These are phyloP conservation scores for Ahaetulla prasina DNA, from an alignment of 2,113 vertebrate species.

Conservation along the genomic window DNA sequence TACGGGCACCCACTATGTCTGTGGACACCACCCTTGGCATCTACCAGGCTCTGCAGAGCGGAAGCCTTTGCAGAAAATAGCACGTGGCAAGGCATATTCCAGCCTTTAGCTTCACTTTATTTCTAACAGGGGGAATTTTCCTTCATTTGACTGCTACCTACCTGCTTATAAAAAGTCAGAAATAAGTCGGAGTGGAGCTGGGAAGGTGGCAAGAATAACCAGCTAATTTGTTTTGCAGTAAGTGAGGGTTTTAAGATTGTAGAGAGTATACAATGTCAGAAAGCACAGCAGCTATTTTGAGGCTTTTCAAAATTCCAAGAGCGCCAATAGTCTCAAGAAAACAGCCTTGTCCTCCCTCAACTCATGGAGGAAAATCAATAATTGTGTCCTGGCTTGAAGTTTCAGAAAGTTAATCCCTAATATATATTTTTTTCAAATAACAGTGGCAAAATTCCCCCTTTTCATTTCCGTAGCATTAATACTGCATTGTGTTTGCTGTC, in stretches of 20 bases:
- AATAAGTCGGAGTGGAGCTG: background rate
- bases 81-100: background rate
- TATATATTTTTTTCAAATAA: background rate
- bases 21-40: background rate
- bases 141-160: background rate
- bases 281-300: background rate
- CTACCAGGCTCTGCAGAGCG: background rate
- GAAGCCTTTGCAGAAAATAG: background rate
- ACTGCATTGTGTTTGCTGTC: background rate
- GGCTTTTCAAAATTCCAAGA: background rate
- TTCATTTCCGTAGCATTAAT: background rate
- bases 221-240: background rate
- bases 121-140: background rate
- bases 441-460: background rate
- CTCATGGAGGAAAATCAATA: background rate
- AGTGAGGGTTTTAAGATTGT: background rate
- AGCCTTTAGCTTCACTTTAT: background rate
- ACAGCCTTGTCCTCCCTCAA: background rate
- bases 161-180: background rate
- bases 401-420: background rate
- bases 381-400: background rate
- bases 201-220: background rate
- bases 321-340: background rate
- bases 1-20: background rate
- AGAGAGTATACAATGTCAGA: background rate